Percentiles rank a stretch among this genome's conserved stretches.
Evolutionary conservation across 2,797 vertebrate species (phyloP).

Genomic region (Notolepis coatsorum): DNA sequence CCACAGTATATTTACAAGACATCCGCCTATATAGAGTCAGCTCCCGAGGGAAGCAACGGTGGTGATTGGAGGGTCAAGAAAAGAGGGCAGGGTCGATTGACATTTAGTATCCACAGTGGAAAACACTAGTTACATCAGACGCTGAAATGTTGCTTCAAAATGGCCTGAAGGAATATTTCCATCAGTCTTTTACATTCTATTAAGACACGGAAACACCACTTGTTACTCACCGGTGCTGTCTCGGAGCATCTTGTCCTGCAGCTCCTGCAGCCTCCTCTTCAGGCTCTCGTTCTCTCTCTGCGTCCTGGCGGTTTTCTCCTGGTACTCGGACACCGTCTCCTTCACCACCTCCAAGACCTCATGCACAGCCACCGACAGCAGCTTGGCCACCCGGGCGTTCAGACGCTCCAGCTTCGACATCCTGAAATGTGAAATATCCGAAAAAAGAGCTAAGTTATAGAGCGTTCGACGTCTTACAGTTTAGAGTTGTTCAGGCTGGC

Average conservation of each 20-base stretch:
- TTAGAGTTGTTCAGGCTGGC: too few relatives aligned
- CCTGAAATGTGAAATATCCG: not conserved
- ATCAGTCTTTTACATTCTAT: not conserved
- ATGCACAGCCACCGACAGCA: constrained; percentile 51
- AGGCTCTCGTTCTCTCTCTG: constrained; percentile 78
- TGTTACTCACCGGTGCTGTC: constrained; percentile 57
- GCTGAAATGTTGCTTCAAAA: too few relatives aligned
- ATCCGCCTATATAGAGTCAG: too few relatives aligned
- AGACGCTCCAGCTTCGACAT: constrained; percentile 57
- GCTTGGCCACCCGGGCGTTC: constrained; percentile 46
- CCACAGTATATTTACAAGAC: too few relatives aligned
- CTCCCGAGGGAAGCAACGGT: too few relatives aligned
- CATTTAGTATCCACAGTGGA: too few relatives aligned
- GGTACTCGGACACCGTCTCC: constrained; percentile 76
- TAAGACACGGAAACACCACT: not conserved
- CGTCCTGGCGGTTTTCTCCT: constrained; percentile 75
- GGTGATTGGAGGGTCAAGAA: too few relatives aligned
- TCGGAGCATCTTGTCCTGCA: constrained; percentile 62
- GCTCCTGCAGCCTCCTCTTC: constrained; percentile 71
- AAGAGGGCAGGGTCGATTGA: too few relatives aligned
- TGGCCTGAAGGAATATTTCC: not conserved
- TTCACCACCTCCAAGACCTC: constrained; percentile 46
- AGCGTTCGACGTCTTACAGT: too few relatives aligned
- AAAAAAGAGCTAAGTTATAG: too few relatives aligned
- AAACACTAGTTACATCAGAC: too few relatives aligned